A percentile compares a stretch with the other conserved stretches of the same genome.
phyloP scores from a whole-genome alignment of 30 jellyfish, hydroid and myxozoan genomes.

The Aurelia aurita complex sp. Pacific region DNA sequence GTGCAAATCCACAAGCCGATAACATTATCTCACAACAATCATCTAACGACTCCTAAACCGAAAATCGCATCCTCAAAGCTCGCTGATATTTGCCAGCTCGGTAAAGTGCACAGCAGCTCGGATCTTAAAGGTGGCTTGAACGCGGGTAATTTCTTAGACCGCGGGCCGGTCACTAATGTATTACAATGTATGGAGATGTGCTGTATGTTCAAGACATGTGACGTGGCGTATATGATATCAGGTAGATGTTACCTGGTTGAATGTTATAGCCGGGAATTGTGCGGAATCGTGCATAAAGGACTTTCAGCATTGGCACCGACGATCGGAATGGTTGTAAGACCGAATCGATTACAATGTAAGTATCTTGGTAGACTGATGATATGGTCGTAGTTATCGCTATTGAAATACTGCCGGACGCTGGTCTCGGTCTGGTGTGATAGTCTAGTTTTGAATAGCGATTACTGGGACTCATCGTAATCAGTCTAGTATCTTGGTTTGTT shows the following conservation, averaged over 20 bases:
- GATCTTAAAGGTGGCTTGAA: conserved; percentile 92
- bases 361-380: neutral
- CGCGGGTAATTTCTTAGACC: conserved; percentile 92
- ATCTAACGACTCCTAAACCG: conserved; percentile 53
- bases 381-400: no score
- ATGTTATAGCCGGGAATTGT: conserved; percentile 80
- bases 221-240: conserved; percentile 88
- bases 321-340: conserved; percentile 85
- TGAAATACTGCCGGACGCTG: no score
- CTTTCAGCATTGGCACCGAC: conserved; percentile 85
- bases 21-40: conserved; percentile 3
- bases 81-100: conserved; percentile 73
- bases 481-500: neutral
- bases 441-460: no score
- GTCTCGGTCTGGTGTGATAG: no score
- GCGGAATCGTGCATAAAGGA: conserved; percentile 86
- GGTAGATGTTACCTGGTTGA: conserved; percentile 93
- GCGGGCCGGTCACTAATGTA: conserved; percentile 79
- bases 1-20: conserved; percentile 34
- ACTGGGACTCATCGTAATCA: no score
- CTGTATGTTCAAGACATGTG: conserved; percentile 88
- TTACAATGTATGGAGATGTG: conserved; percentile 91
- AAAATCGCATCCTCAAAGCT: conserved; percentile 40
- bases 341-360: conserved; percentile 50
- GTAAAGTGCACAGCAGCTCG: conserved; percentile 71